Base-by-base conservation (phyloP, 1,140 invertebrate genomes). In the Heterodera carotae region DNA sequence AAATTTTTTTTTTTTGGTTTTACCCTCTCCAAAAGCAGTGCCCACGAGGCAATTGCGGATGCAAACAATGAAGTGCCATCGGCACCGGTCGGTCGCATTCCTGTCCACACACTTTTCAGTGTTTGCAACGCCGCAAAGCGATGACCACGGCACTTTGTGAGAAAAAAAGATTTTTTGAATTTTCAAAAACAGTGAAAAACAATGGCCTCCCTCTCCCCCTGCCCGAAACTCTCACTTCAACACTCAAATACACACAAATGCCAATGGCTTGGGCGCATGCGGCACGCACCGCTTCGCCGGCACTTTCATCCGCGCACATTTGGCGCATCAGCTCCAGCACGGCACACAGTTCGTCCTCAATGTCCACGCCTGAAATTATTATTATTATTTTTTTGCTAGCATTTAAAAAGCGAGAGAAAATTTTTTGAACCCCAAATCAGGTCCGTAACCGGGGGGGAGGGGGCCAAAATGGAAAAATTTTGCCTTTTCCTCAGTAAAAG, bases 191-290 rank as follows among this genome's bases (percentile, higher is more conserved):
- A 39, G 4, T 10, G 4, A 6, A 39, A 39, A 39, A 39, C 36
- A 43, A 43, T 8, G 12, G 6, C 39, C 39, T 43, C 39, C 6
- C 2, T 6, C 39, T 0, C 12, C 39, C 39, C 6, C 39, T 2
- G 0, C 36, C 43, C 36, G 7, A 12, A 25, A 18, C 39, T 33
- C 39, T 59, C 33, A 69, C 81, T 29, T 82, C 83, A 81, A 70
- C 33, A 18, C 81, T 82, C 22, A 82, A 75, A 67, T 83, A 82
- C 36, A 75, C 81, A 53, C 82, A 84, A 60, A 84, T 39, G 5
- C 81, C 81, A 39, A 82, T 34, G 29, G 81, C 70, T 59, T 82
- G 82, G 25, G 81, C 80, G 66, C 78, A 79, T 27, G 69, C 15
- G 33, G 79, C 43, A 36, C 78, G 72, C 33, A 79, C 33, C 39